Percentiles rank a stretch among this genome's conserved stretches.
Evolutionary conservation across 2,797 vertebrate genomes (phyloP).

Genomic region (Phoebastria nigripes): DNA sequence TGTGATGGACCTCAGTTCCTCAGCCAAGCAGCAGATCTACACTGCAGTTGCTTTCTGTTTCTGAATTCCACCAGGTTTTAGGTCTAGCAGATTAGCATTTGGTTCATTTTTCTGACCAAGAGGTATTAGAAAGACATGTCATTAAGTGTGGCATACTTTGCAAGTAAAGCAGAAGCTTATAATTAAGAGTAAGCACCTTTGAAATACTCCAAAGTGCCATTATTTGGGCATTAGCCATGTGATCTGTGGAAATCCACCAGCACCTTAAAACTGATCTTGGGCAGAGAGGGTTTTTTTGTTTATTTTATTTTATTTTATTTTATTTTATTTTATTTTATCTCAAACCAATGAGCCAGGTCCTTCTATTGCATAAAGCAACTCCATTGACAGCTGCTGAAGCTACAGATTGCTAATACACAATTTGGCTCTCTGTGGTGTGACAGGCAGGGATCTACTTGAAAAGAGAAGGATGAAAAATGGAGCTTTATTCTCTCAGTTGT

Average conservation of each 20-base stretch:
- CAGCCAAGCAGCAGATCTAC: not conserved
- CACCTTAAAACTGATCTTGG: not conserved
- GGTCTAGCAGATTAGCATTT: not conserved
- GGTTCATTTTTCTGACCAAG: not conserved
- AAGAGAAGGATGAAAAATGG: not conserved
- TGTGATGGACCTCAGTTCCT: rapidly evolving
- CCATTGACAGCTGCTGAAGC: not conserved
- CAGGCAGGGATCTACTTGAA: not conserved
- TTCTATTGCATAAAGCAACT: not conserved
- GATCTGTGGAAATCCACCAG: not conserved
- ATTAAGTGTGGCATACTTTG: not conserved
- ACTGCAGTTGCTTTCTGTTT: not conserved
- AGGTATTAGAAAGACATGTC: not conserved
- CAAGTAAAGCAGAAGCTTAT: conserved; percentile 29
- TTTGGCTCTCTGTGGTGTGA: not conserved
- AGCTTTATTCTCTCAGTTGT: not conserved
- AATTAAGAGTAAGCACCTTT: conserved; percentile 11
- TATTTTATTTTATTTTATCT: not conserved
- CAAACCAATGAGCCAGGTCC: not conserved
- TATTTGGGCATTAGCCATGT: conserved; percentile 1
- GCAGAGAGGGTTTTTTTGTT: no score
- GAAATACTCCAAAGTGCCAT: conserved; percentile 6
- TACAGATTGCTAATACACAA: no score
- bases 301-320: not conserved
- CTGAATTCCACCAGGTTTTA: not conserved